These are phyloP conservation scores for Apodemus agrarius DNA, from an alignment of 2,797 vertebrate genomes.

Conservation along the genomic window DNA sequence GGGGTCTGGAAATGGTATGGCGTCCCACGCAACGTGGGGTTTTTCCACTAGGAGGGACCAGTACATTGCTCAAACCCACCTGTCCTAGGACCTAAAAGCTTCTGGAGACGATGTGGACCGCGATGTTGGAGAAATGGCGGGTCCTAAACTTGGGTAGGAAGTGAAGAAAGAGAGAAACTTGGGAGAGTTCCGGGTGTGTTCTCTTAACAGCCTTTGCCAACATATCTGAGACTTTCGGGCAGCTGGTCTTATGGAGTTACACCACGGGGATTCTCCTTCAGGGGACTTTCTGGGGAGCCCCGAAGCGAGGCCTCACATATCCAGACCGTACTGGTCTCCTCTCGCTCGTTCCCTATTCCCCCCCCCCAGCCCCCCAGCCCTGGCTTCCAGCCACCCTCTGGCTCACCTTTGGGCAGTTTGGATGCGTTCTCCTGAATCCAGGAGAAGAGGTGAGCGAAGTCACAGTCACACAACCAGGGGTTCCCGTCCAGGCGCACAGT, in stretches of 20 bases:
- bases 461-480: slow-evolving; percentile 98
- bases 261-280: fast-evolving
- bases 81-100: neutral
- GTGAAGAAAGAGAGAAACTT: neutral
- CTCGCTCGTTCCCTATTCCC: neutral
- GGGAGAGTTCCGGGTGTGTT: neutral
- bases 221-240: neutral
- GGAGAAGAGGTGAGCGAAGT: slow-evolving; percentile 95
- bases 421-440: slow-evolving; percentile 96
- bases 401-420: slow-evolving; percentile 96
- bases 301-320: neutral
- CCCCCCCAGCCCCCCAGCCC: too few relatives aligned
- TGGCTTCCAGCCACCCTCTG: neutral
- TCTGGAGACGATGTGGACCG: neutral
- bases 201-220: neutral
- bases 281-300: fast-evolving
- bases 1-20: fast-evolving
- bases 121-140: fast-evolving
- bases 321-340: neutral
- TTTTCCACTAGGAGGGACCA: neutral
- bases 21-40: too few relatives aligned
- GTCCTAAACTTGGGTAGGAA: neutral
- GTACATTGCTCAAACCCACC: neutral
- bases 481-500: slow-evolving; percentile 96
- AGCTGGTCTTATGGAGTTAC: neutral